phyloP scores from a whole-genome alignment of 2,888 invertebrate genomes.

The Brenthis ino region DNA sequence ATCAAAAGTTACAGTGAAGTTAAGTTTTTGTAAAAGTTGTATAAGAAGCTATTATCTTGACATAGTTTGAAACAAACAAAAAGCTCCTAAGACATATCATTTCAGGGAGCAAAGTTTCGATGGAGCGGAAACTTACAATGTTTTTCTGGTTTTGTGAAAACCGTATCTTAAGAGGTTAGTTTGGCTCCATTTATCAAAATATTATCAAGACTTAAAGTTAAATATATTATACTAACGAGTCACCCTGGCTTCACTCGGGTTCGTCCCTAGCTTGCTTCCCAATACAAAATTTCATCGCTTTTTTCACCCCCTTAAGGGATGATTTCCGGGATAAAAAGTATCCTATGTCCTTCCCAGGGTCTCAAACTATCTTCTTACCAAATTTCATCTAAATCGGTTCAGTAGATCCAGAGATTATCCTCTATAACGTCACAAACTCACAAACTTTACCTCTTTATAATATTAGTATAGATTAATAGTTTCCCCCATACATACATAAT shows the following conservation, averaged over 20 bases:
- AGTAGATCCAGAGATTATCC: too few relatives aligned
- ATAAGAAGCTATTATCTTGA: constrained; percentile 6
- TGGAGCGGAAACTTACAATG: constrained; percentile 13
- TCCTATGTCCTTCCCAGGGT: too few relatives aligned
- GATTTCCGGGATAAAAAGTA: too few relatives aligned
- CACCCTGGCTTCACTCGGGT: too few relatives aligned
- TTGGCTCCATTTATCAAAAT: constrained; percentile 13
- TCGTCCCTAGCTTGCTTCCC: too few relatives aligned
- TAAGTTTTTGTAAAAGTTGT: neutral
- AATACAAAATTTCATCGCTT: too few relatives aligned
- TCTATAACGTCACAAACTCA: too few relatives aligned
- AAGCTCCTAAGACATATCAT: constrained; percentile 14
- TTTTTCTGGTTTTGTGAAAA: constrained; percentile 10
- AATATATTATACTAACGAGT: neutral
- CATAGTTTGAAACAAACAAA: constrained; percentile 14
- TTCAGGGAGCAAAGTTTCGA: constrained; percentile 5
- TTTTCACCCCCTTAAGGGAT: too few relatives aligned
- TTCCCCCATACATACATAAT: too few relatives aligned
- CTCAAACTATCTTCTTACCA: too few relatives aligned
- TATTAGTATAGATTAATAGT: neutral
- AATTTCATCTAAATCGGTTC: too few relatives aligned
- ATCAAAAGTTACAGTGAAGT: neutral
- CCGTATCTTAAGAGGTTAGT: constrained; percentile 8
- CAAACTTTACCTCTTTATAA: neutral
- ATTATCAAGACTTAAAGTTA: constrained; percentile 2